These are phyloP conservation scores for Spodoptera litura DNA, from an alignment of 1,140 invertebrate species.

Conservation along the genomic window DNA sequence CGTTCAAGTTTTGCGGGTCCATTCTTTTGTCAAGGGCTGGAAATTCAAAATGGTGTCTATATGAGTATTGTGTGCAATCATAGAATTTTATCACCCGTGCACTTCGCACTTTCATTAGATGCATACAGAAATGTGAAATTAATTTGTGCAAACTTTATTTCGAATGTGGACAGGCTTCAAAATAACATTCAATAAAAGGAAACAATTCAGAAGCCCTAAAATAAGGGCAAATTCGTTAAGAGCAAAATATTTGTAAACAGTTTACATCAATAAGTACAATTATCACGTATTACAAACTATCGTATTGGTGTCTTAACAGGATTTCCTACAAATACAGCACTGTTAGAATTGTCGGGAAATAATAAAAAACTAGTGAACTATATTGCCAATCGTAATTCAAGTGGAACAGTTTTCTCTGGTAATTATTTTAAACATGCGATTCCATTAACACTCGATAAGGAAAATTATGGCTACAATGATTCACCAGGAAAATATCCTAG, in stretches of 20 bases:
- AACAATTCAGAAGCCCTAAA: no score
- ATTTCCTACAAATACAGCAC: background rate
- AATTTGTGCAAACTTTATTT: no score
- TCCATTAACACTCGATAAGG: background rate
- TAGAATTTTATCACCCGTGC: no score
- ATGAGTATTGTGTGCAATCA: no score
- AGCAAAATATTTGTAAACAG: no score
- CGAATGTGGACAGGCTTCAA: no score
- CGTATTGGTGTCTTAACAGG: background rate
- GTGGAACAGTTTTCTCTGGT: background rate
- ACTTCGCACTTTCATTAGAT: no score
- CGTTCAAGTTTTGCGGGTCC: conserved; percentile 76
- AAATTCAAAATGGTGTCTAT: conserved; percentile 37
- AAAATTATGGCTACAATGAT: background rate
- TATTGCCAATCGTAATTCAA: background rate
- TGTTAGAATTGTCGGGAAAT: background rate
- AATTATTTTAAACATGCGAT: conserved; percentile 1
- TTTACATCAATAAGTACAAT: no score
- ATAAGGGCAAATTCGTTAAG: no score
- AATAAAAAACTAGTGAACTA: background rate
- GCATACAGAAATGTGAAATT: no score
- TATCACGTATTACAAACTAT: no score
- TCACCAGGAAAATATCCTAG: background rate
- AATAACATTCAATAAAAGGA: no score
- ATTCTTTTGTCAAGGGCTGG: conserved; percentile 77